Evolutionary conservation across 2,113 vertebrate species (phyloP), one percentile per base, ranked within the genome.

Genomic region (Oryzias celebensis): DNA sequence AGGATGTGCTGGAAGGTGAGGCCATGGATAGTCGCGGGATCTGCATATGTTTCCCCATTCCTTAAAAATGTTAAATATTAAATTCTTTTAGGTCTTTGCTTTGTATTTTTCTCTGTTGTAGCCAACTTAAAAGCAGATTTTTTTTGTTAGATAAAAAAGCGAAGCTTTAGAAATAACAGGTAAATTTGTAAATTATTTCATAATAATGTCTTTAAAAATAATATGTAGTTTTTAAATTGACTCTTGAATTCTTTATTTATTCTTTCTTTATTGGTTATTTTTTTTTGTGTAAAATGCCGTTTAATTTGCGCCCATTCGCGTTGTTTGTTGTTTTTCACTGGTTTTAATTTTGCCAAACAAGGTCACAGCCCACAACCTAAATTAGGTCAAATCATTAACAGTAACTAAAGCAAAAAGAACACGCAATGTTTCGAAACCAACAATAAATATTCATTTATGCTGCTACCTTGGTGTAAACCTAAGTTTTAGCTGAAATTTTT

Each of bases 381-480:
- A 58, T 62, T 31, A 61, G 64, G 58, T n/a, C 68, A 67, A 54
- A 49, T 44, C 31, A 55, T 20, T 44, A 36, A 36, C 36, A 12
- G 7, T 1, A 61, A 56, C 0, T 14, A 23, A 69, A 77, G 49
- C 53, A 61, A 68, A 62, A 58, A 68, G 71, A 57, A 61, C 62
- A 65, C 46, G 51, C 4, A 24, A 43, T 36, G 13, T 51, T 54
- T 43, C 24, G 16, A 44, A 41, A 17, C 1, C 54, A 36, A 0
- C 45, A 36, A 65, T 59, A 14, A 64, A 58, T 70, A 1, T 7
- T 2, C 4, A 20, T 66, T 55, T 51, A 3, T 0, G 1, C 20
- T 48, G 20, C 20, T 20, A 2, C 47, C 36, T 13, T 36, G 36
- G 36, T 12, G 36, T 12, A 36, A 36, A 36, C 8, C 20, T 2